These are phyloP conservation scores for Entomyzon cyanotis DNA, from an alignment of 2,113 vertebrate genomes.

Conservation along the genomic window DNA sequence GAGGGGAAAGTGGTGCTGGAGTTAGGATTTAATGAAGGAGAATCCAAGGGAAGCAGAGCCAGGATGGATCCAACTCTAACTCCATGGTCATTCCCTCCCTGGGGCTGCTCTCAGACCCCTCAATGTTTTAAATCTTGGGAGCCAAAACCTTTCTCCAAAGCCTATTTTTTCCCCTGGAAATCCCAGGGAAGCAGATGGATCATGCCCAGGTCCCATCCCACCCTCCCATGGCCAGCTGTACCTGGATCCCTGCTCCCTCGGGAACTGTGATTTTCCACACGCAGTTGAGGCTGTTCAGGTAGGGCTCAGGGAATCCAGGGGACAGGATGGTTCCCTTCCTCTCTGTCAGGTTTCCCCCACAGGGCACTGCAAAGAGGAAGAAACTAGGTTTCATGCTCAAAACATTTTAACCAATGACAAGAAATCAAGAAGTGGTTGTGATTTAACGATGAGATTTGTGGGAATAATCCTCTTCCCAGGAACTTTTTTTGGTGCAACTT, in stretches of 20 bases:
- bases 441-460: neutral
- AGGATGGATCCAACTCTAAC: too few relatives aligned
- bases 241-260: constrained; percentile 96
- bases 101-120: neutral
- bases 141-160: rapidly evolving
- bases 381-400: neutral
- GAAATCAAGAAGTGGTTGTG: neutral
- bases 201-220: too few relatives aligned
- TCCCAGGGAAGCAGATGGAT: neutral
- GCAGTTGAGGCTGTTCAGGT: constrained; percentile 97
- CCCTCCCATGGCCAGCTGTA: constrained; percentile 45
- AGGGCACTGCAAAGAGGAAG: constrained; percentile 81
- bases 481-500: neutral
- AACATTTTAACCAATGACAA: neutral
- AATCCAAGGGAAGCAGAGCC: too few relatives aligned
- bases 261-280: constrained; percentile 97
- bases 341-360: constrained; percentile 93
- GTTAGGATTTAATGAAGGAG: too few relatives aligned
- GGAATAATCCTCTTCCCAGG: neutral
- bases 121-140: rapidly evolving
- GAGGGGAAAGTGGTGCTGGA: too few relatives aligned
- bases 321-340: constrained; percentile 94
- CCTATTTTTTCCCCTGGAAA: rapidly evolving
- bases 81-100: neutral
- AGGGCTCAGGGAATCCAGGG: constrained; percentile 94